phyloP scores from a whole-genome alignment of 2,113 vertebrate species.

The Neolamprologus toae region DNA sequence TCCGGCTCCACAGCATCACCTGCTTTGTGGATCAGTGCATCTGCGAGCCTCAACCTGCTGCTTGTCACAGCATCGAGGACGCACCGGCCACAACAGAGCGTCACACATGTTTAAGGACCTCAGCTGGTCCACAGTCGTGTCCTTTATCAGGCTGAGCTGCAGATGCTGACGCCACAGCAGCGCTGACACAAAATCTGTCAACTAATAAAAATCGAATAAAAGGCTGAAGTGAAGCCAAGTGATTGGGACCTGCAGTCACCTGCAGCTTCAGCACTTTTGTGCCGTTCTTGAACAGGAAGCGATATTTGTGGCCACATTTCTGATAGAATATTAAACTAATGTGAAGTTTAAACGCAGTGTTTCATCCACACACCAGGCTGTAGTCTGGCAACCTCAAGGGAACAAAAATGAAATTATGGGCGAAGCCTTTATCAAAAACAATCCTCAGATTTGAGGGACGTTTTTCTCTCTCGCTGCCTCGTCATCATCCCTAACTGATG shows the following conservation, averaged over 20 bases:
- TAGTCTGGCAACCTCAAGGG: not conserved
- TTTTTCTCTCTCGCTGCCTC: not conserved
- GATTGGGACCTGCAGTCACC: not conserved
- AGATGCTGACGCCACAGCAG: not conserved
- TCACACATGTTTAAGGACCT: not conserved
- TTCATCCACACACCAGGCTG: not conserved
- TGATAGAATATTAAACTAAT: not conserved
- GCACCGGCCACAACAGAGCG: not conserved
- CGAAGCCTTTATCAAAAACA: not conserved
- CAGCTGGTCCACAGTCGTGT: not conserved
- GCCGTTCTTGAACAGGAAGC: not conserved
- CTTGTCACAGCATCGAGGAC: not conserved
- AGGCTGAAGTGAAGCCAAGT: not conserved
- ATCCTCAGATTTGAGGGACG: not conserved
- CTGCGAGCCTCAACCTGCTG: not conserved
- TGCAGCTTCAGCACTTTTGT: not conserved
- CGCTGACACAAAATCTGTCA: not conserved
- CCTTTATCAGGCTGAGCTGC: not conserved
- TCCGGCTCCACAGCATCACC: not conserved
- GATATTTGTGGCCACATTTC: not conserved
- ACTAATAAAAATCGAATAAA: not conserved
- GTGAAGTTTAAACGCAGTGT: not conserved
- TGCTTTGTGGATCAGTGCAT: not conserved
- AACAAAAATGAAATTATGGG: slow-evolving; percentile 71
- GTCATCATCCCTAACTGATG: not conserved